These are phyloP conservation scores for Hoplostethus mediterraneus DNA, from an alignment of 2,797 vertebrate genomes.

Conservation along the genomic window DNA sequence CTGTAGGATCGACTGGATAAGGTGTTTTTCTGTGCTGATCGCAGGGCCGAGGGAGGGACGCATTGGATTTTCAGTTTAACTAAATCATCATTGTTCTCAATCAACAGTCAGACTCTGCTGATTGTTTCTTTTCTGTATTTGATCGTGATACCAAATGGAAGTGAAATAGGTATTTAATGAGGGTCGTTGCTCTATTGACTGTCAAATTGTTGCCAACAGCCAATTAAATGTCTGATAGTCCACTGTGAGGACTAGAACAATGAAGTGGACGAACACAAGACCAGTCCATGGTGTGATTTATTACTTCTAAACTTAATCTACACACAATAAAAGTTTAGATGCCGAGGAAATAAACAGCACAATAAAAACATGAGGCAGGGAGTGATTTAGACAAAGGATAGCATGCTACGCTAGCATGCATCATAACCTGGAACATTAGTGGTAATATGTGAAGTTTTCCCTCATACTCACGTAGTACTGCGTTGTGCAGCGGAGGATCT, in stretches of 20 bases:
- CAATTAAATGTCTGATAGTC: constrained; percentile 67
- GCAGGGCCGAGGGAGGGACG: constrained; percentile 73
- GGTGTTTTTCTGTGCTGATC: constrained; percentile 82
- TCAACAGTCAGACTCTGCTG: constrained; percentile 76
- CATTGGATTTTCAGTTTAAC: constrained; percentile 83
- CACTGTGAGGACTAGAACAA: constrained; percentile 43
- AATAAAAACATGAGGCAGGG: too few species aligned
- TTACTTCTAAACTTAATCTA: constrained; percentile 20
- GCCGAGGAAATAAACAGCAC: neutral
- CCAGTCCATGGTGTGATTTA: constrained; percentile 10
- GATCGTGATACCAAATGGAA: constrained; percentile 62
- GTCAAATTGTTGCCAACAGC: constrained; percentile 68
- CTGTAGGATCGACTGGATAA: constrained; percentile 80
- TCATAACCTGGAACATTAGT: too few species aligned
- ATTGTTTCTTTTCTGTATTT: constrained; percentile 57
- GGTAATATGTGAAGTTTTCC: neutral
- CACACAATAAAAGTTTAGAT: neutral
- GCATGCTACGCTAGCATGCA: neutral
- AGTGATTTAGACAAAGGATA: too few species aligned
- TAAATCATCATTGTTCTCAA: constrained; percentile 83
- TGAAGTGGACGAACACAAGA: constrained; percentile 22
- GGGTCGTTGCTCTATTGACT: constrained; percentile 73
- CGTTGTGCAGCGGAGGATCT: constrained; percentile 3
- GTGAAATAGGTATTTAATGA: constrained; percentile 78
- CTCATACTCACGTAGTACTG: neutral